Percentiles rank a stretch among this genome's conserved stretches.
Evolutionary conservation across 2,113 vertebrate species (phyloP).

Genomic region (Pelvicachromis taeniatus): DNA sequence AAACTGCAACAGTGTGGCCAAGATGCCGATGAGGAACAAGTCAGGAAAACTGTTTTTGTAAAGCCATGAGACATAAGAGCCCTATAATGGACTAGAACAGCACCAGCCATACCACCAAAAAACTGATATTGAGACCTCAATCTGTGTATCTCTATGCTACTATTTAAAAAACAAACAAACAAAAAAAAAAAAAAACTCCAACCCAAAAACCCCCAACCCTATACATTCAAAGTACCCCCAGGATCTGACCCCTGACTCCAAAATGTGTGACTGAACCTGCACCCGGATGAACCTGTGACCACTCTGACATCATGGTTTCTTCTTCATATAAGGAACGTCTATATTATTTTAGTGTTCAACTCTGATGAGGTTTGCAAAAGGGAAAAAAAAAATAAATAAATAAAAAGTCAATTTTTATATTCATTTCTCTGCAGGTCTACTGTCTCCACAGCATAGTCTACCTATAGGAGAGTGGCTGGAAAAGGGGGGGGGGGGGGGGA

Average conservation of each 20-base stretch:
- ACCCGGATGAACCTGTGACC: background rate
- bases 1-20: background rate
- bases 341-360: background rate
- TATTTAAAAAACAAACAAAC: background rate
- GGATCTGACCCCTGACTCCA: background rate
- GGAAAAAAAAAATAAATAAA: too few species aligned
- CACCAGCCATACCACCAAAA: constrained; percentile 6
- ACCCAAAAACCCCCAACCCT: constrained; percentile 30
- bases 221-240: constrained; percentile 46
- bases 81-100: constrained; percentile 1
- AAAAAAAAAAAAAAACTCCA: too few species aligned
- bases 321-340: background rate
- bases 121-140: background rate
- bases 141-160: constrained; percentile 31
- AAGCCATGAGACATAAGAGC: background rate
- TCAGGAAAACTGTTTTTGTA: background rate
- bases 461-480: background rate
- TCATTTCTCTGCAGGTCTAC: background rate
- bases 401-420: background rate
- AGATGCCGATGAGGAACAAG: background rate
- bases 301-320: background rate
- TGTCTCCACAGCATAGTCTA: fast-evolving
- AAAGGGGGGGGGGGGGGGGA: too few species aligned
- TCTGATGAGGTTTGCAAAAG: background rate
- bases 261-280: background rate